Base-by-base conservation (phyloP, 2,113 vertebrate genomes). In the Microcebus murinus region DNA sequence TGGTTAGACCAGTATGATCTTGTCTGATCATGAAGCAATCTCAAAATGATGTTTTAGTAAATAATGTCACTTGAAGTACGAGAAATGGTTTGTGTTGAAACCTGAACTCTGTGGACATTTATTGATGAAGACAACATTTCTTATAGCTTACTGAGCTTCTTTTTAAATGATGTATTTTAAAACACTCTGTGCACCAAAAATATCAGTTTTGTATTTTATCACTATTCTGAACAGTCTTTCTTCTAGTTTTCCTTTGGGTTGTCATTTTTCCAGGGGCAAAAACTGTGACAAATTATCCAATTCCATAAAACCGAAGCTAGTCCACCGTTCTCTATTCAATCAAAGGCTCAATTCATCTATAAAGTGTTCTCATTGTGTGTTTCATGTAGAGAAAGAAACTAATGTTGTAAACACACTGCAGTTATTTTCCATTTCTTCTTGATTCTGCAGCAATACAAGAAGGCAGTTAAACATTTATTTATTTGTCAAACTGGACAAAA, bases 211-310 rank as follows among this genome's bases (percentile, higher is more conserved):
- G 0, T 90, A 36, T 96, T 86, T 73, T 80, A 57, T 96, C 80
- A 50, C 45, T 87, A 71, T 74, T 91, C 61, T 76, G 29, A 50
- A 77, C 79, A 65, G 52, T 21, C 25, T 92, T 97, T 96, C 88
- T 20, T 55, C 70, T 94, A 27, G 84, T 76, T 98, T 97, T 97
- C 96, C 96, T 98, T 95, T 91, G 63, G 86, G 96, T 96, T 97
- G 95, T 98, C 97, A 96, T 96, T 98, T 98, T 97, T 98, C 94
- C 85, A 97, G 96, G 95, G 96, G 89, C 97, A 98, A 93, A 94
- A 97, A 97, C 96, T 90, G 18, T 99, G 98, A 98, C 97, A 98
- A 98, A 98, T 98, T 96, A 98, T 97, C 96, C 98, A 98, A 96
- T 98, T 98, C 90, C n/a, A 8, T 59, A 15, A 27, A 96, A 96